Percentiles rank a stretch among this genome's conserved stretches.
Conservation (phyloP, 1,140 invertebrate species). For the Cotesia vestalis region DNA sequence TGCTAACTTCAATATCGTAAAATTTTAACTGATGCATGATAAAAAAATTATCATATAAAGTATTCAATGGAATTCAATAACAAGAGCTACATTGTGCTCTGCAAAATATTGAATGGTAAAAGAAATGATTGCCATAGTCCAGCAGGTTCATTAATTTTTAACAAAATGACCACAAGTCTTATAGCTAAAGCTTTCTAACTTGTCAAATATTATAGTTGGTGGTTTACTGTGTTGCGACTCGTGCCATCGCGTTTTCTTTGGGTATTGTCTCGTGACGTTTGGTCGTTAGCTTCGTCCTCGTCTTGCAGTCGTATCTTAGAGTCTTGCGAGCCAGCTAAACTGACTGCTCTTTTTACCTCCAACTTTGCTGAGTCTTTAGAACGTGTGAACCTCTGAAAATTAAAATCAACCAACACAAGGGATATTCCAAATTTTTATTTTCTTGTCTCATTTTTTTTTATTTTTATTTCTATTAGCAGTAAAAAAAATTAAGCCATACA, state of each 20-base stretch:
- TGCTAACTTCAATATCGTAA: too few relatives aligned
- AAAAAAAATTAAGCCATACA: too few relatives aligned
- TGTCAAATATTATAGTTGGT: constrained; percentile 27
- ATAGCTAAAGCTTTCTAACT: background rate
- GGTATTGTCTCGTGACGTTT: constrained; percentile 45
- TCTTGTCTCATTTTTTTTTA: background rate
- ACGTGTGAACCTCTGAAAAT: constrained; percentile 27
- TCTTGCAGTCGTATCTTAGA: constrained; percentile 25
- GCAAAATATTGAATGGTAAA: background rate
- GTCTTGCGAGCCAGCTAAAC: constrained; percentile 11
- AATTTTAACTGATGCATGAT: too few relatives aligned
- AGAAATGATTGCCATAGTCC: constrained; percentile 13
- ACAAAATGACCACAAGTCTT: constrained; percentile 30
- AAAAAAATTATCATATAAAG: background rate
- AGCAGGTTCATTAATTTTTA: background rate
- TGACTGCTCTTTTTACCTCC: constrained; percentile 30
- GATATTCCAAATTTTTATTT: background rate
- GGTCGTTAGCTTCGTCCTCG: constrained; percentile 44
- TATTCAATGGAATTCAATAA: background rate
- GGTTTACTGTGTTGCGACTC: constrained; percentile 26
- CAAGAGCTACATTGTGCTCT: background rate
- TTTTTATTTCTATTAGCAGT: too few relatives aligned
- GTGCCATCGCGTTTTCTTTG: constrained; percentile 39
- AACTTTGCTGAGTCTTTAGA: background rate
- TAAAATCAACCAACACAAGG: constrained; percentile 18